Percentiles rank a stretch among this genome's conserved stretches.
Evolutionary conservation across 35 echinoderm and acorn worm species (phyloP).

Genomic region (Anneissia japonica): DNA sequence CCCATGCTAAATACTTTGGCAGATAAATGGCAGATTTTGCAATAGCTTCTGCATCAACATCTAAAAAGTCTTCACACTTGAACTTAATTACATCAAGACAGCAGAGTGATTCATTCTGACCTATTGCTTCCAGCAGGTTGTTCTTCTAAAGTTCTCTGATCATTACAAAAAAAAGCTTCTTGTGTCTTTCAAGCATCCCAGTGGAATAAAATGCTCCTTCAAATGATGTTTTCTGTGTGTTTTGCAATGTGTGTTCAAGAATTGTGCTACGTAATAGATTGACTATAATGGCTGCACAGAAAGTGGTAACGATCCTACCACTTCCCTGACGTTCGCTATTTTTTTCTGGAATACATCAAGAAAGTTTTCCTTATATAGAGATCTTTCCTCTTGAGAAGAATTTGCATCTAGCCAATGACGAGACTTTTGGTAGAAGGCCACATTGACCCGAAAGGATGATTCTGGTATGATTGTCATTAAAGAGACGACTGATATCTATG

Average conservation of each 20-base stretch:
- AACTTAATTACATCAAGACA: background rate
- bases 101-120: background rate
- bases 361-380: background rate
- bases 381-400: background rate
- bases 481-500: conserved; percentile 4
- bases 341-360: background rate
- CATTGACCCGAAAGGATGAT: background rate
- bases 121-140: background rate
- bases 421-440: background rate
- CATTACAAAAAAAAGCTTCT: no score
- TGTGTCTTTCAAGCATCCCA: background rate
- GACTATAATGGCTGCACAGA: background rate
- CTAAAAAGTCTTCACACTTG: background rate
- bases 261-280: background rate
- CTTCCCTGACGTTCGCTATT: background rate
- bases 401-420: background rate
- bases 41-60: conserved; percentile 3
- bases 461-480: background rate
- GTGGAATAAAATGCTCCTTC: background rate
- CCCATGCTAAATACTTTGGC: no score
- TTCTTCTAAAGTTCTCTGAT: background rate
- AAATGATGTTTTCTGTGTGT: background rate
- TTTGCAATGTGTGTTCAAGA: background rate
- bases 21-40: background rate
- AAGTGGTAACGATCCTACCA: conserved; percentile 7